Base-by-base conservation (phyloP, 2,113 vertebrate genomes). In the Leucosticte australis region DNA sequence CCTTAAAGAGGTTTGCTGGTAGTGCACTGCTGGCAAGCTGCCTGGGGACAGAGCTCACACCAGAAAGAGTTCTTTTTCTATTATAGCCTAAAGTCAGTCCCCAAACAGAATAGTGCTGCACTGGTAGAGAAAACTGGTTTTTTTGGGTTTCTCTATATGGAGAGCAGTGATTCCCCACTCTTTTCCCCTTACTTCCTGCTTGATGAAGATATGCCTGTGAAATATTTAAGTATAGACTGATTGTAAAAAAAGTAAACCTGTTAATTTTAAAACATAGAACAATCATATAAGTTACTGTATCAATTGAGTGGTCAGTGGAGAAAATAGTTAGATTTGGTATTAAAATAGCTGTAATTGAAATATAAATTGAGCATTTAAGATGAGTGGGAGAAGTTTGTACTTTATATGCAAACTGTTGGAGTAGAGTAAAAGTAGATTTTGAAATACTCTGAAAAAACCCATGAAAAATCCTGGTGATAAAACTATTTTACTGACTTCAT, bases 1-100 rank as follows among this genome's bases (percentile, higher is more conserved):
- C 74, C 87, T 83, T 83, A 44, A 89, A 91, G 81, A 92, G 80
- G 47, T 81, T 70, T 94, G 71, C 83, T 93, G 67, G 53, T 94
- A 85, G 67, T 92, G 63, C 67, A 35, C 69, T 83, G 3, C 71
- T 96, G 92, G 94, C 92, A 83, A 88, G 53, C 37, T 94, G 86
- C 92, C 94, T 86, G 23, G 88, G 83, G 88, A 86, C 63, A 67
- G 64, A 62, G 50, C 35, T 9, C 6, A 14, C 39, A 59, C 56
- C 77, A 92, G 50, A 24, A 73, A 53, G 70, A 37, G 63, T 35
- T 68, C 13, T 90, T 83, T 44, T 71, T 50, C 59, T 83, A 0
- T 70, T 77, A 3, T 18, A 80, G 46, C 49, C 75, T 85, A 0
- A 83, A 90, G 50, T 53, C 50, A 59, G 46, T 26, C 76, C 35